Base-by-base conservation (phyloP, 1,140 invertebrate species). In the Microvelia longipes region DNA sequence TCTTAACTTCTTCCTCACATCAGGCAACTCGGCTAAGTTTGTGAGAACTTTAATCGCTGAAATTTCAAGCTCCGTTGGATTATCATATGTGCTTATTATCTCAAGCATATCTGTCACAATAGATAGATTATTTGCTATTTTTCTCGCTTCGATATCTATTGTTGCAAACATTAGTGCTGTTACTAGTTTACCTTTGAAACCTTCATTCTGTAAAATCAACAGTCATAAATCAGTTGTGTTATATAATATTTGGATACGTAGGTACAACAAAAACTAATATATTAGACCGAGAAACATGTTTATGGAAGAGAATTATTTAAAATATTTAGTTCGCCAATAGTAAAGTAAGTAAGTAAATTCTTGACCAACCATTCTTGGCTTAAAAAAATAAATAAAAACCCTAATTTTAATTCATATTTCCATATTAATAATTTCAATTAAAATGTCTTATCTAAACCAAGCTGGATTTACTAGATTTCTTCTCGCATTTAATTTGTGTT, bases 21-120 rank as follows among this genome's bases (percentile, higher is more conserved):
- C 68, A 5, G 72, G 72, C 19, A 67, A 24, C 67, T 71, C 70
- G 11, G 72, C 72, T 15, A 73, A 67, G 60, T 69, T 69, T 25
- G 67, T 73, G 0, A 73, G 30, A 2, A 30, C 69, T 26, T 73
- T 68, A 2, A 71, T 19, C 11, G 68, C 67, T 15, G 65, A 68
- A 26, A 69, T 26, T 62, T 71, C 67, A 19, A 73, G 2, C 11
- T 28, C 66, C 0, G 29, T 27, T 24, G 24, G 5, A 26, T 28
- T n/a, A 70, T 62, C 29, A n/a, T 29, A 13, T 2, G 24, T 14
- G 1, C 35, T 15, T 1, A 67, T 15, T 19, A 29, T 15, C 24
- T 70, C 29, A 50, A 67, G 1, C 15, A 67, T 19, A 2, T 1
- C n/a, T 2, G 25, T 61, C 24, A 61, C 15, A 14, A 70, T 28